Percentiles rank a stretch among this genome's conserved stretches.
Evolutionary conservation across 2,888 invertebrate species (phyloP).

Genomic region (Rotaria magnacalcarata): DNA sequence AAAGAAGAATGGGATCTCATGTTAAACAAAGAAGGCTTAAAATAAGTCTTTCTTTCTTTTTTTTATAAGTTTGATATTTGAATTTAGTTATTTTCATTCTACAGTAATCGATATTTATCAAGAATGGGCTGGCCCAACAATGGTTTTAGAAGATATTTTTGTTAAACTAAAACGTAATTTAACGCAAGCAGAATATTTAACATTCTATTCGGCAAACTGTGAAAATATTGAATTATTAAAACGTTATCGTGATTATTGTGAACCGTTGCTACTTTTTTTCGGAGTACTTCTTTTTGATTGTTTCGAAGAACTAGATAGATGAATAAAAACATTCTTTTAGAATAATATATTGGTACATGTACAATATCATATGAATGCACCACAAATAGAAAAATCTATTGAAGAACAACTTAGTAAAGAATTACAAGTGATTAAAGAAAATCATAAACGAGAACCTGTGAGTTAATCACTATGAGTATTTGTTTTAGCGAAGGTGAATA

Average conservation of each 20-base stretch:
- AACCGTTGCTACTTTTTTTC: constrained; percentile 83
- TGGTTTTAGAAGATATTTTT: constrained; percentile 16
- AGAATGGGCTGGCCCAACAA: constrained; percentile 73
- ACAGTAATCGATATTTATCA: constrained; percentile 77
- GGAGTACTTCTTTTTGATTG: constrained; percentile 63
- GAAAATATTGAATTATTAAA: constrained; percentile 72
- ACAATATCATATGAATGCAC: constrained; percentile 78
- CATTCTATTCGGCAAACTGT: constrained; percentile 63
- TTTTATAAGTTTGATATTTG: not conserved
- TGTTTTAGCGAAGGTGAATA: no score
- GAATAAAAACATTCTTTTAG: constrained; percentile 58
- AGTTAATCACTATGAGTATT: constrained; percentile 37
- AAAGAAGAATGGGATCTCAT: constrained; percentile 44
- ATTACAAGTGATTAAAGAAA: constrained; percentile 65
- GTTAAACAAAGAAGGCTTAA: constrained; percentile 39
- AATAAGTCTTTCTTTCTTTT: not conserved
- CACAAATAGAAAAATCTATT: constrained; percentile 69
- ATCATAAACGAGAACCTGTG: constrained; percentile 62
- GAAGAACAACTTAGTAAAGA: constrained; percentile 70
- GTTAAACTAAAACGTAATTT: not conserved
- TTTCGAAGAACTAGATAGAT: no score
- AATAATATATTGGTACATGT: constrained; percentile 72
- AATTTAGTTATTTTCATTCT: not conserved
- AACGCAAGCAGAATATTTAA: constrained; percentile 9
- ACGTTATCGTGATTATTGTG: constrained; percentile 75